Evolutionary conservation across 1,140 invertebrate species (phyloP), one percentile per base, ranked within the genome.

Genomic region (Cepaea nemoralis): DNA sequence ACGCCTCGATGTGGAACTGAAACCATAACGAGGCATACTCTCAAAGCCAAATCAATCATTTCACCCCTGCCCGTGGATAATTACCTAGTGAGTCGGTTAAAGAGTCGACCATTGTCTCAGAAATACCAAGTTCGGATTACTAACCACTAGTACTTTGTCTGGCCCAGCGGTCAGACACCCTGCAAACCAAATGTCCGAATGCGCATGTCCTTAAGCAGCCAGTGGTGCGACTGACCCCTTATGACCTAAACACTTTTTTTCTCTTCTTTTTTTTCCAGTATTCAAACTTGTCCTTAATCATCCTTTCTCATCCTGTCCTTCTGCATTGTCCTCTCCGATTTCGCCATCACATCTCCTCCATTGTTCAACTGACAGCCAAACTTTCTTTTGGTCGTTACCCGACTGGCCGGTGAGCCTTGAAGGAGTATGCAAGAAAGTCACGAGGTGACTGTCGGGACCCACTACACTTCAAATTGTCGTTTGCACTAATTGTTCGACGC

Each of bases 251-350:
- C 69, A n/a, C 22, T 69, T 69, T 69, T 66, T 24, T 66, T 66
- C n/a, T 24, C n/a, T 66, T 66, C 24, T 66, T 33, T 35, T 33
- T 22, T 70, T n/a, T 1, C 3, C 0, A 35, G 33, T 24, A 42
- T 74, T 27, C 42, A 37, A 42, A 27, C 1, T 33, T 74, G 42
- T 74, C 71, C 71, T 74, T 48, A 42, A 74, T 74, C 71, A 74
- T 74, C 39, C 71, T 31, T 22, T 74, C 40, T 74, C 71, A 74
- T 74, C 71, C 71, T 74, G 71, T 74, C 71, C 50, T 74, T 74
- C 50, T 22, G 42, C 33, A 45, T 74, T 74, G 71, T 74, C 42
- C 37, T 24, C 2, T 48, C 71, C 8, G 42, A 74, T 45, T 45
- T 48, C 42, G 42, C 39, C 71, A 42, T 48, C 71, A 48, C 24